phyloP scores from a whole-genome alignment of 2,113 vertebrate genomes.

The Oxyura jamaicensis region DNA sequence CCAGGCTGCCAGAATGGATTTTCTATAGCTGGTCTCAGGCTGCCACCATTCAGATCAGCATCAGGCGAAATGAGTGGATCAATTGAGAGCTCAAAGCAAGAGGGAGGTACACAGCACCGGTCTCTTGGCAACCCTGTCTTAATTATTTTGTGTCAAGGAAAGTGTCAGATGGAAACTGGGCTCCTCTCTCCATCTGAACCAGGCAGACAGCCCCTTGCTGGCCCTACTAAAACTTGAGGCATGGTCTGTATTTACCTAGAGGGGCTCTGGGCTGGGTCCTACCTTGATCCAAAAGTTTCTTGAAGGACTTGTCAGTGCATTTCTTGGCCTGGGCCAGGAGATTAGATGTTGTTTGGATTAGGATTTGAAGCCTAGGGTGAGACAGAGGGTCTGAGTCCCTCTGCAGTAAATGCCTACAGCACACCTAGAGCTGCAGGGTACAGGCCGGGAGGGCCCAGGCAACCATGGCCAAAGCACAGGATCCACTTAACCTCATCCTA shows the following conservation, averaged over 20 bases:
- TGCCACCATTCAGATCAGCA: background rate
- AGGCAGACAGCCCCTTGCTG: background rate
- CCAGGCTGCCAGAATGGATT: background rate
- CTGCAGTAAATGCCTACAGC: background rate
- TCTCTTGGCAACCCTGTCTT: background rate
- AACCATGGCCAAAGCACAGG: background rate
- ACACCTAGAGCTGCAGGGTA: background rate
- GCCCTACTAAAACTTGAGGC: background rate
- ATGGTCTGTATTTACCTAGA: background rate
- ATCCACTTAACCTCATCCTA: background rate
- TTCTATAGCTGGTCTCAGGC: background rate
- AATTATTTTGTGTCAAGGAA: background rate
- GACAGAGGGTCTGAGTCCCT: background rate
- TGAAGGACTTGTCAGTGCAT: background rate
- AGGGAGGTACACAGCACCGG: background rate
- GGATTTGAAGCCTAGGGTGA: background rate
- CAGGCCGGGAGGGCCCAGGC: fast-evolving
- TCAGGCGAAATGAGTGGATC: background rate
- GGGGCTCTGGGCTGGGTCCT: background rate
- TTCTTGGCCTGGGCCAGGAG: background rate
- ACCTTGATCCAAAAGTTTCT: background rate
- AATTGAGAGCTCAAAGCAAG: background rate
- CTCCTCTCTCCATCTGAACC: background rate
- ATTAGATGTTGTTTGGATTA: background rate
- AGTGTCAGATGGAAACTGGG: background rate